Base-by-base conservation (phyloP, 2,797 vertebrate species). In the Cyprinella venusta region DNA sequence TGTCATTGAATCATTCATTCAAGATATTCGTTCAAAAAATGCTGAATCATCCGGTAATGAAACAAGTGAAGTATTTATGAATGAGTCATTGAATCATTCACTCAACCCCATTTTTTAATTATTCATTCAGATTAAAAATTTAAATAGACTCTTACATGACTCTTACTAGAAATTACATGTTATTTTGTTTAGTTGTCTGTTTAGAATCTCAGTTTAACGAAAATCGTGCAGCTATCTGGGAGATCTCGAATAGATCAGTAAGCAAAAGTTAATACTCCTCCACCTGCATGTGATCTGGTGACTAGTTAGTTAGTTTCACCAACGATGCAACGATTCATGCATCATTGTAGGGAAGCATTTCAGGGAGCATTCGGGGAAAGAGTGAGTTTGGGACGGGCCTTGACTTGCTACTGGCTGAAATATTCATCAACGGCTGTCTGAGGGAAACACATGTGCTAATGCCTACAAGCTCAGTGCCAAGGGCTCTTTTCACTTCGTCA, bases 401-500 rank as follows among this genome's bases (percentile, higher is more conserved):
- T 68, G 82, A 84, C 84, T 79, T 82, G 88, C 89, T 88, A 81
- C 88, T 80, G 86, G 70, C 81, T 91, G 88, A 87, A 88, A 86
- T 86, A 89, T 89, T 90, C 88, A 88, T 89, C 82, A 65, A 85
- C 88, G 84, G 84, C 87, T 87, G 90, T 87, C 88, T 90, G 85
- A 84, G 87, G 87, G 88, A 92, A 91, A 91, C 90, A 89, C 86
- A 87, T 90, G 82, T 87, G 86, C 90, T 89, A 91, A 90, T 90
- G 86, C 86, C 88, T 87, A 91, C 90, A 91, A 90, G 89, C 83
- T 69, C 84, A 81, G 87, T 63, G 89, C 90, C 90, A 80, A 56
- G 10, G 89, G 91, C 88, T 88, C 86, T 87, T 88, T 88, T 89
- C 86, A 88, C 89, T 75, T 87, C 85, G 85, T 84, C 90, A 90